Evolutionary conservation across 2,797 vertebrate species (phyloP).

Genomic region (Chaunax sp.): DNA sequence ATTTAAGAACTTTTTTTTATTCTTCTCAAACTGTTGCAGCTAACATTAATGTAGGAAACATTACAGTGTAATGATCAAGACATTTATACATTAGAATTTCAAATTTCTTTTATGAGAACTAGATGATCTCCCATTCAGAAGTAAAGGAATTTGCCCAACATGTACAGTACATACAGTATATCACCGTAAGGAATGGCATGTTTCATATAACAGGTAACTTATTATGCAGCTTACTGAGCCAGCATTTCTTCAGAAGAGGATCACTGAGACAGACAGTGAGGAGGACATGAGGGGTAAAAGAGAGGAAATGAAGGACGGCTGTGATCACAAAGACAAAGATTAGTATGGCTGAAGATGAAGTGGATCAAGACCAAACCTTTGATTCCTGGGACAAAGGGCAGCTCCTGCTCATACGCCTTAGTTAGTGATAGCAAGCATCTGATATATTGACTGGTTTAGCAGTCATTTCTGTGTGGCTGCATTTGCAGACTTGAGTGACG

Average conservation of each 20-base stretch:
- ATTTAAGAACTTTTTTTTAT: too few species aligned
- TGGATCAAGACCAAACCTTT: conserved; percentile 1
- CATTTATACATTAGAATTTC: too few species aligned
- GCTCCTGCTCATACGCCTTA: conserved; percentile 19
- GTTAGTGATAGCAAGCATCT: too few species aligned
- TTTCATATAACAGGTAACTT: too few species aligned
- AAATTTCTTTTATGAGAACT: too few species aligned
- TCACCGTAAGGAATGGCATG: neutral
- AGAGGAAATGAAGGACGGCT: conserved; percentile 41
- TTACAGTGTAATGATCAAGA: too few species aligned
- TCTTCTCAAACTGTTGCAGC: too few species aligned
- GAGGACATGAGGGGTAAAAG: conserved; percentile 11
- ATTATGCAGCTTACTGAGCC: neutral
- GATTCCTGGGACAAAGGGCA: conserved; percentile 30
- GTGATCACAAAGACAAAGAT: conserved; percentile 12
- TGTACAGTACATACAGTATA: neutral
- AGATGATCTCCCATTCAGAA: too few species aligned
- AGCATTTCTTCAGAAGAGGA: conserved; percentile 31
- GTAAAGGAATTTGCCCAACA: too few species aligned
- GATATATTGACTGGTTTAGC: conserved; percentile 7
- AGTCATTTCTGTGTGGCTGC: neutral
- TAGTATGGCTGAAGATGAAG: conserved; percentile 4
- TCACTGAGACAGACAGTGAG: conserved; percentile 5
- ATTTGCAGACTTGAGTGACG: conserved; percentile 2
- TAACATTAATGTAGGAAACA: too few species aligned